These are phyloP conservation scores for Prionailurus viverrinus DNA, from an alignment of 2,113 vertebrate genomes.

Conservation along the genomic window DNA sequence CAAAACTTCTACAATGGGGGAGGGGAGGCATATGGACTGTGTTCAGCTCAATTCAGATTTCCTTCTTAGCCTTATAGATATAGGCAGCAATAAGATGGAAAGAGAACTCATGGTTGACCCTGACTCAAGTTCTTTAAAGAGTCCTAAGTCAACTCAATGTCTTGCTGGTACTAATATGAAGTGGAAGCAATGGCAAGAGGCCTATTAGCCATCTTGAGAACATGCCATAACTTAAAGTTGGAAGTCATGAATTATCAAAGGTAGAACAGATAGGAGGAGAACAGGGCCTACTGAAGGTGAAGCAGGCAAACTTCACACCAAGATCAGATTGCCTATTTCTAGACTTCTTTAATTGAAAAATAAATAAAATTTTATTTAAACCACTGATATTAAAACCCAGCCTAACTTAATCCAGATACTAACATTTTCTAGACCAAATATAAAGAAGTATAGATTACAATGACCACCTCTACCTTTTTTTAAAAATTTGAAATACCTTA, in stretches of 20 bases:
- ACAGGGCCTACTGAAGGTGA: neutral
- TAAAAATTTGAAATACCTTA: neutral
- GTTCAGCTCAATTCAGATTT: neutral
- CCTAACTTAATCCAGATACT: neutral
- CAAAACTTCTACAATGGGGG: rapidly evolving
- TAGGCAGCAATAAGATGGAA: neutral
- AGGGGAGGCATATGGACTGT: rapidly evolving
- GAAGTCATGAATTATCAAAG: neutral
- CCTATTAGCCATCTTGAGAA: neutral
- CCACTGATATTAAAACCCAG: neutral
- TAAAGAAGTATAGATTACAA: neutral
- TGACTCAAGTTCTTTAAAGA: neutral
- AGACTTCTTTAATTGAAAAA: neutral
- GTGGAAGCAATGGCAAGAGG: neutral
- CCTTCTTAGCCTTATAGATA: neutral
- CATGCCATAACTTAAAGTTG: neutral
- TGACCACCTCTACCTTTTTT: neutral
- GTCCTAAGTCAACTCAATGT: neutral
- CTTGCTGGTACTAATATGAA: neutral
- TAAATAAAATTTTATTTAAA: constrained; percentile 19
- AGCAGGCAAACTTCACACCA: neutral
- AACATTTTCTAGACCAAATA: neutral
- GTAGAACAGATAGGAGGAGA: neutral
- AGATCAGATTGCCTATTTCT: neutral
- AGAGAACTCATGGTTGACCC: neutral